Conservation (phyloP, 2,113 vertebrate species). For the Turdus rufiventris region DNA sequence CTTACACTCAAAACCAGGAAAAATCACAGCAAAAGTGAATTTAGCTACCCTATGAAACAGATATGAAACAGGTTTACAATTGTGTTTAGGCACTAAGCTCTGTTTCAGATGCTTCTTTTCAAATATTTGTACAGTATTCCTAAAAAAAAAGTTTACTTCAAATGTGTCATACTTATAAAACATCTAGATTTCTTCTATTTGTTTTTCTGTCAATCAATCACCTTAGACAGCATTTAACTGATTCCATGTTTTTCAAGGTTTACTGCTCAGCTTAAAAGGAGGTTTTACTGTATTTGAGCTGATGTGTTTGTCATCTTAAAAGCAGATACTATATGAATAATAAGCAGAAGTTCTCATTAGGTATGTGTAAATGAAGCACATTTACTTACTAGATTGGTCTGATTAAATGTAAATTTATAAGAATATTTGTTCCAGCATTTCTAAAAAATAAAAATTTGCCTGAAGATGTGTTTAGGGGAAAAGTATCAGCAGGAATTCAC, state of each 20-base stretch:
- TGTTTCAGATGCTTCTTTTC: background rate
- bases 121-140: background rate
- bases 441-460: background rate
- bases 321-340: background rate
- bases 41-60: background rate
- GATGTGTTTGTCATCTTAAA: background rate
- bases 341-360: background rate
- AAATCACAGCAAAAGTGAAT: background rate
- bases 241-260: background rate
- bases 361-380: background rate
- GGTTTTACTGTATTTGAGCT: background rate
- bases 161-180: background rate
- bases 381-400: background rate
- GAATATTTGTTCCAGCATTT: background rate
- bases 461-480: background rate
- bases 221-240: background rate
- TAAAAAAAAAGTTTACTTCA: background rate
- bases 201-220: background rate
- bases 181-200: background rate
- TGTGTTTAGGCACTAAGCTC: background rate
- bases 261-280: background rate
- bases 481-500: background rate
- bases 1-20: background rate
- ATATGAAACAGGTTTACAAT: background rate
- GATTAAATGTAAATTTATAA: background rate